Evolutionary conservation across 1,140 invertebrate species (phyloP), one percentile per base, ranked within the genome.

Genomic region (Popillia japonica): DNA sequence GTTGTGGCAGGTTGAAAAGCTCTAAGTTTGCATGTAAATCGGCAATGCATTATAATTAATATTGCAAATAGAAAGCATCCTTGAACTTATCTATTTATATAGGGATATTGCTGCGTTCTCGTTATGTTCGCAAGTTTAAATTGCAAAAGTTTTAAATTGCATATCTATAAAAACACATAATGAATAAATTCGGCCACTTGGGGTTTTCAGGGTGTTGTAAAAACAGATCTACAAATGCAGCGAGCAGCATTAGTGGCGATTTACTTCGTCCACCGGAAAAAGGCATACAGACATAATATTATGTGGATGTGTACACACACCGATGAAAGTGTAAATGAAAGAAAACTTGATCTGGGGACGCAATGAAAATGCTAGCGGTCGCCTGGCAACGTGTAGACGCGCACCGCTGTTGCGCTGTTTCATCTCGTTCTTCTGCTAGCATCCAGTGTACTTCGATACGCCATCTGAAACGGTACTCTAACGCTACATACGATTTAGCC

Each of bases 341-440:
- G 61, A 34, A 68, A 68, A 27, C 61, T 22, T 34, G 22, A 68
- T 68, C 27, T 34, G 61, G 61, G 10, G 27, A 22, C 22, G 61
- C 61, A 68, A 2, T 68, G 61, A 68, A 68, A 68, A 68, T 34
- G 20, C 61, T n/a, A n/a, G n/a, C 61, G 20, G 61, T 68, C 61
- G 61, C 61, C 27, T 68, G 61, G 61, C 20, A 68, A 68, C 61
- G 61, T 68, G 61, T 68, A 68, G 61, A 68, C 61, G 61, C 61
- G 61, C 61, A 68, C 20, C 61, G 61, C 61, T 68, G 61, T 68
- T 68, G 61, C 61, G 61, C 61, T 68, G 61, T 68, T 23, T 68
- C 61, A 68, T 68, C 61, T 68, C 61, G 61, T 8, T 68, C 61
- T 22, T 23, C 27, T 6, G 61, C 2, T 22, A 68, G 61, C 61